Percentiles rank a stretch among this genome's conserved stretches.
phyloP scores from a whole-genome alignment of 2,113 vertebrate species.

The Thalassoma bifasciatum region DNA sequence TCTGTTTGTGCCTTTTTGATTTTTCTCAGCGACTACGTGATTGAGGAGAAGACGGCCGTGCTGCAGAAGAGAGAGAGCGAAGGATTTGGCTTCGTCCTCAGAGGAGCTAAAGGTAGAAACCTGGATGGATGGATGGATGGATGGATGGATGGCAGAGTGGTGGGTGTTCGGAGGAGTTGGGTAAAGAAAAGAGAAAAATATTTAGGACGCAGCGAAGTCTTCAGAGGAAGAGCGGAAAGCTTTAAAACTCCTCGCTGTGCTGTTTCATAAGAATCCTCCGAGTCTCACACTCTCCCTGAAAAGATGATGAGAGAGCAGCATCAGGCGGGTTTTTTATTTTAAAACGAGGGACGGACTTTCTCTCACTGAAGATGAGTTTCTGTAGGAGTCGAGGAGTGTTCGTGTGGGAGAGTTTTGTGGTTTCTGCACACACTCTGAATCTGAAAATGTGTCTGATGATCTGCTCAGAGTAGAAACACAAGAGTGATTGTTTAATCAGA shows the following conservation, averaged over 20 bases:
- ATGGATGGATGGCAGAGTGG: constrained; percentile 4
- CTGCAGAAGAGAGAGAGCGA: constrained; percentile 82
- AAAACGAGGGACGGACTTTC: neutral
- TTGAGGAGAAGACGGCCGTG: constrained; percentile 80
- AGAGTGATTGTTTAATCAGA: neutral
- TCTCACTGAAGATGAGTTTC: neutral
- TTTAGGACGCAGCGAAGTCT: constrained; percentile 15
- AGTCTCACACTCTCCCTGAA: neutral
- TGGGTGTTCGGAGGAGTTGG: constrained; percentile 38
- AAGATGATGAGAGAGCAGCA: neutral
- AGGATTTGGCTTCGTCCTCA: constrained; percentile 80
- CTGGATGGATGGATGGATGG: too few relatives aligned
- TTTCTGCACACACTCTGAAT: too few relatives aligned
- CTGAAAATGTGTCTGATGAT: too few relatives aligned
- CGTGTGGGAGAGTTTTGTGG: neutral
- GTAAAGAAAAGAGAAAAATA: constrained; percentile 16
- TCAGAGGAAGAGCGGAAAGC: constrained; percentile 8
- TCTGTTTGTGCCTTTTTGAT: neutral
- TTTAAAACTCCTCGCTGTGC: constrained; percentile 16
- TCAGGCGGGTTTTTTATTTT: neutral
- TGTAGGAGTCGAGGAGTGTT: neutral
- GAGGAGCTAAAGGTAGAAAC: constrained; percentile 80
- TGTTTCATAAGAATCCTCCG: constrained; percentile 27
- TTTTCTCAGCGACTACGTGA: constrained; percentile 75
- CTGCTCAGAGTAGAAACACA: neutral